Percentiles rank a stretch among this genome's conserved stretches.
Evolutionary conservation across 2,113 vertebrate species (phyloP).

Genomic region (Amblyornis subalaris): DNA sequence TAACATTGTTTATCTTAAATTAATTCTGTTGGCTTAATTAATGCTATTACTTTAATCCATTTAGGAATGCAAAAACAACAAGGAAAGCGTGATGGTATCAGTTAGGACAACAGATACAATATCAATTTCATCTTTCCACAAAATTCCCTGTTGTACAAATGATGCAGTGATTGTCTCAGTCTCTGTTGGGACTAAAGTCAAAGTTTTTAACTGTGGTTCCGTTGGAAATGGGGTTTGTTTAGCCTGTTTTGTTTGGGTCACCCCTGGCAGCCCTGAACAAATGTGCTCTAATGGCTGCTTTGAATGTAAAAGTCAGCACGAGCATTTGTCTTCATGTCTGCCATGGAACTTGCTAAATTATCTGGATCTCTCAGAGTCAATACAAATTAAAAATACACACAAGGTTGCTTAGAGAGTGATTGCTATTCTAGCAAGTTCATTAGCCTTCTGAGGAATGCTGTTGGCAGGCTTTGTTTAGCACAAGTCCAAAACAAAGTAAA

Average conservation of each 20-base stretch:
- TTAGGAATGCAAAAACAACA: not conserved
- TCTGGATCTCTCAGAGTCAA: constrained; percentile 7
- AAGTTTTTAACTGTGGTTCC: not conserved
- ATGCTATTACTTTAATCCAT: constrained; percentile 23
- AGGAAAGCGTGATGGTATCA: not conserved
- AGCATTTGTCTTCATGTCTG: constrained; percentile 45
- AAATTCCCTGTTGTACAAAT: not conserved
- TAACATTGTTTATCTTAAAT: not conserved
- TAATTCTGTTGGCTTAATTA: constrained; percentile 18
- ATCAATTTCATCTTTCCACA: constrained; percentile 3
- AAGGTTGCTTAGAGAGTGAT: constrained; percentile 39
- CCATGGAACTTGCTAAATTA: constrained; percentile 23
- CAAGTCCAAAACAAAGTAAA: constrained; percentile 51
- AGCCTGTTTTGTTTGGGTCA: not conserved
- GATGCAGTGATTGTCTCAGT: not conserved
- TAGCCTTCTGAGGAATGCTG: constrained; percentile 49
- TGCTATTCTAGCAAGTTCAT: constrained; percentile 52
- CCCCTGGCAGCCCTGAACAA: not conserved
- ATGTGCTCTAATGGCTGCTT: not conserved
- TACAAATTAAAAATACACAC: constrained; percentile 51
- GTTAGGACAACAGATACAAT: not conserved
- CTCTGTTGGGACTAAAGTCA: not conserved
- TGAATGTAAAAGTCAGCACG: constrained; percentile 27
- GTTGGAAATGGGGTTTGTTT: not conserved
- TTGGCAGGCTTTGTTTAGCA: constrained; percentile 47